Conservation (phyloP, 2,113 vertebrate genomes). For the Beaufortia kweichowensis region DNA sequence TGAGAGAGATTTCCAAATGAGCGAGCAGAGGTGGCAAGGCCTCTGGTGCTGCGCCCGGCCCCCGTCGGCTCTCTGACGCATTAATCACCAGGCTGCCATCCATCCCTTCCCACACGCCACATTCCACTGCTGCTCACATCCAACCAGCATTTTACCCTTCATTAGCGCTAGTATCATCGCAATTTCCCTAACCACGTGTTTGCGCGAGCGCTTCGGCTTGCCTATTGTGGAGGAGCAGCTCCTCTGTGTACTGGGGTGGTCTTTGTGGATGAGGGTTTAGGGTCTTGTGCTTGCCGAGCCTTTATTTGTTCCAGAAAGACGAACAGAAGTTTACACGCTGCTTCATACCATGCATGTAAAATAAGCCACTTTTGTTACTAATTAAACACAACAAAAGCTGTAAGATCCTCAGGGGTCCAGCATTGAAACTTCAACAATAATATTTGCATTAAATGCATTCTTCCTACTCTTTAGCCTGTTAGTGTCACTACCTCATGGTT, state of each 20-base stretch:
- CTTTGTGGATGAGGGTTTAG: background rate
- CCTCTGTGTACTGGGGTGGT: background rate
- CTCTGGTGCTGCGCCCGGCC: conserved; percentile 55
- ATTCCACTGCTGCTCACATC: conserved; percentile 63
- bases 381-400: conserved; percentile 43
- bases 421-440: background rate
- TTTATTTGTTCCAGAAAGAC: conserved; percentile 4
- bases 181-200: conserved; percentile 65
- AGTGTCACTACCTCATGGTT: background rate
- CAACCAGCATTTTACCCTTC: conserved; percentile 69
- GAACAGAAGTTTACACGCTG: background rate
- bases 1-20: conserved; percentile 71
- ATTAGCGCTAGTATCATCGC: conserved; percentile 62
- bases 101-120: conserved; percentile 55
- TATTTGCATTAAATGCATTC: conserved; percentile 17
- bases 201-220: conserved; percentile 57
- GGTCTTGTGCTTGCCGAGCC: background rate
- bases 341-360: conserved; percentile 36
- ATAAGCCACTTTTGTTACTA: conserved; percentile 16
- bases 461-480: background rate
- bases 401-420: background rate
- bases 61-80: conserved; percentile 67
- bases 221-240: conserved; percentile 9
- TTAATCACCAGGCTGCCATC: conserved; percentile 68
- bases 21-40: conserved; percentile 48